Percentiles rank a stretch among this genome's conserved stretches.
Evolutionary conservation across 2,888 invertebrate genomes (phyloP).

Genomic region (Hirtodrosophila duncani): DNA sequence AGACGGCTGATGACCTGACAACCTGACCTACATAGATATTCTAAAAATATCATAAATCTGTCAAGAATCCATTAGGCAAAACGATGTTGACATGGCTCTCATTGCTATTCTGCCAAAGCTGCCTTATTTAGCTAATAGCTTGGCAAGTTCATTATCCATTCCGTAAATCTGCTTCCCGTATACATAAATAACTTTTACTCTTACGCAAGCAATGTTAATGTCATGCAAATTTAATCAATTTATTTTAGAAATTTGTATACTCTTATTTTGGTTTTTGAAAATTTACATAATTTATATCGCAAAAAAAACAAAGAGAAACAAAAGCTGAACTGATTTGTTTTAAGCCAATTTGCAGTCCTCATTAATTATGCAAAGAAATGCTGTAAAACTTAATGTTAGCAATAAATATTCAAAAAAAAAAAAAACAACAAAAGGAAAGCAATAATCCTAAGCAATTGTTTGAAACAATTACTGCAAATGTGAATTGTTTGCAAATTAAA

Average conservation of each 20-base stretch:
- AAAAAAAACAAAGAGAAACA: slow-evolving; percentile 10
- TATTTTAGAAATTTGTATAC: slow-evolving; percentile 55
- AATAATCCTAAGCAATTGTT: slow-evolving; percentile 15
- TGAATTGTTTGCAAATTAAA: slow-evolving; percentile 19
- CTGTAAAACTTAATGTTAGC: too few relatives aligned
- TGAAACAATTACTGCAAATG: slow-evolving; percentile 32
- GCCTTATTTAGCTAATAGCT: neutral
- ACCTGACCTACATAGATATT: too few relatives aligned
- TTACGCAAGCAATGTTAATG: slow-evolving; percentile 42
- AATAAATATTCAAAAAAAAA: too few relatives aligned
- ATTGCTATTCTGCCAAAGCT: neutral
- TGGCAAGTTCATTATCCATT: neutral
- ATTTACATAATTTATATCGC: slow-evolving; percentile 45
- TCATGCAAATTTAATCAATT: slow-evolving; percentile 43
- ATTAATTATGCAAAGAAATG: slow-evolving; percentile 4
- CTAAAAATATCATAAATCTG: slow-evolving; percentile 16
- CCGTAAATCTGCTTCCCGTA: slow-evolving; percentile 8
- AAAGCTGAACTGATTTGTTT: slow-evolving; percentile 4
- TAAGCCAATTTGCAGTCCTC: too few relatives aligned
- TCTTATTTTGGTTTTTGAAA: slow-evolving; percentile 21
- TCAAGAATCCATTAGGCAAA: slow-evolving; percentile 23
- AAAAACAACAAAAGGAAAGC: neutral
- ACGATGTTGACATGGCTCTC: slow-evolving; percentile 1
- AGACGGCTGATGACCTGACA: too few relatives aligned
- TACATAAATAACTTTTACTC: slow-evolving; percentile 66